Conservation (phyloP, 2,113 vertebrate genomes). For the Pteruthius melanotis region DNA sequence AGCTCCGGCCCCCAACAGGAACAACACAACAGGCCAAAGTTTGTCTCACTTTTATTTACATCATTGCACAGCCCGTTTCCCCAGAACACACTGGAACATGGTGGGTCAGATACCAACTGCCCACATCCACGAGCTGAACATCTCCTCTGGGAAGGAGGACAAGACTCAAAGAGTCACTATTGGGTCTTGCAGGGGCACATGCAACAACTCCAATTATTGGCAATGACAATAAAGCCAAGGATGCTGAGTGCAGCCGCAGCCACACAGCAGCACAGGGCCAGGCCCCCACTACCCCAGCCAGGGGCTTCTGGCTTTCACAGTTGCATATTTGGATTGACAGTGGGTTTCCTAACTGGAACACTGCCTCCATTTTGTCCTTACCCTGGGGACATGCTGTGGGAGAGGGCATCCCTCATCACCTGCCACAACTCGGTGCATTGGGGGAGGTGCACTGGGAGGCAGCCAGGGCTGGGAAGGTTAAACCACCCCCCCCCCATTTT, state of each 20-base stretch:
- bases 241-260: neutral
- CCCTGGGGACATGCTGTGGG: fast-evolving
- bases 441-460: neutral
- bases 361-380: neutral
- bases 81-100: neutral
- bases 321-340: neutral
- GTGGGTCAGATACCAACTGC: neutral
- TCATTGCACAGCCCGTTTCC: slow-evolving; percentile 53
- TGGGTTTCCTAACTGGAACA: neutral
- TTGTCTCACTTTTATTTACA: slow-evolving; percentile 62
- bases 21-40: neutral
- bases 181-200: slow-evolving; percentile 5
- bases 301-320: slow-evolving; percentile 9
- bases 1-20: neutral
- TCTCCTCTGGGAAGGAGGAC: neutral
- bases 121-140: neutral
- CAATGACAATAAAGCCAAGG: neutral
- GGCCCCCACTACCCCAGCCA: neutral
- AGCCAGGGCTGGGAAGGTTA: neutral
- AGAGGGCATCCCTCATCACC: neutral
- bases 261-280: neutral
- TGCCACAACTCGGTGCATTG: neutral
- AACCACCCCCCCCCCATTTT: neutral
- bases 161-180: neutral
- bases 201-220: neutral